Evolutionary conservation across 2,113 vertebrate genomes (phyloP).

Genomic region (Oreochromis spilurus): DNA sequence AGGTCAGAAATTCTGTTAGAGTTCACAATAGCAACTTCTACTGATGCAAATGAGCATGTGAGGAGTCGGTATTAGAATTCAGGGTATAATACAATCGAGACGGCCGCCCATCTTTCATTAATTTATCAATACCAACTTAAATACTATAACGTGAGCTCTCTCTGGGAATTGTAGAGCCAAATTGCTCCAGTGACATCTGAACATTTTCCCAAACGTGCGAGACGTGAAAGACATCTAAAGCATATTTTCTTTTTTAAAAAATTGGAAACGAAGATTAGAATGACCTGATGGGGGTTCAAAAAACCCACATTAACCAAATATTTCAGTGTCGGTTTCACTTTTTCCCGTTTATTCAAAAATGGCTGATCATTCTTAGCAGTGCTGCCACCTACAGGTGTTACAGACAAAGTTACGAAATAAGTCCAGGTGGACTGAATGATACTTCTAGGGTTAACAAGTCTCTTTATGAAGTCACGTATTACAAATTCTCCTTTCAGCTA

Average conservation of each 20-base stretch:
- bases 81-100: background rate
- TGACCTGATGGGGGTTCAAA: background rate
- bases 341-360: background rate
- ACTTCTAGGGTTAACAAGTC: background rate
- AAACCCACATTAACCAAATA: background rate
- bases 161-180: background rate
- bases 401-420: background rate
- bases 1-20: background rate
- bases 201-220: background rate
- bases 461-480: background rate
- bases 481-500: background rate
- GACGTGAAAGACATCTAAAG: background rate
- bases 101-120: background rate
- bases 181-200: background rate
- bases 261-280: background rate
- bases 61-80: background rate
- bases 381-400: background rate
- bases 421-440: background rate
- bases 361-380: background rate
- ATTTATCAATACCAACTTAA: background rate
- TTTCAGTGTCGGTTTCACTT: background rate
- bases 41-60: background rate
- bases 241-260: background rate
- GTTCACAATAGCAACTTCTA: background rate
- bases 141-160: background rate